Conservation (phyloP, 2,113 vertebrate species). For the Cricetomys ansorgei region DNA sequence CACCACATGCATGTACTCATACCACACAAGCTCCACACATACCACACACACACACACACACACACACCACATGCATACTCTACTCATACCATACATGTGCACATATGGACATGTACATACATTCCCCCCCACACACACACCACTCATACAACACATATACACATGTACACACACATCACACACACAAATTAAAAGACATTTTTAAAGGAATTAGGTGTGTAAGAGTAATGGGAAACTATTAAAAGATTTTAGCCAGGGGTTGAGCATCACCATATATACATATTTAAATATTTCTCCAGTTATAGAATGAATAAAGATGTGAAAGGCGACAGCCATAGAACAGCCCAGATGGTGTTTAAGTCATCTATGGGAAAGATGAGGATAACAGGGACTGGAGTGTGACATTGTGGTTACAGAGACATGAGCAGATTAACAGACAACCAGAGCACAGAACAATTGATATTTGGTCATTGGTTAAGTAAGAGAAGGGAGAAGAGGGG, state of each 20-base stretch:
- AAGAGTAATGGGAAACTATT: background rate
- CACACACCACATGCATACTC: background rate
- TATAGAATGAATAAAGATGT: background rate
- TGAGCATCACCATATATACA: background rate
- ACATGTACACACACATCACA: background rate
- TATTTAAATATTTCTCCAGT: background rate
- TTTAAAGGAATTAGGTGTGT: background rate
- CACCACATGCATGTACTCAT: background rate
- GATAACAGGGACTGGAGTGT: too few relatives aligned
- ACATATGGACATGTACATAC: background rate
- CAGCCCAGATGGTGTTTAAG: background rate
- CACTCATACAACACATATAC: background rate
- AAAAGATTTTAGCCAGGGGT: background rate
- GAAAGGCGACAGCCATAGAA: background rate
- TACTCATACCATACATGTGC: too few relatives aligned
- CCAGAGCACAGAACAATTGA: background rate
- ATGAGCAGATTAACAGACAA: background rate
- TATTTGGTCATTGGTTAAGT: background rate
- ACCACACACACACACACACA: background rate
- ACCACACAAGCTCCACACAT: background rate
- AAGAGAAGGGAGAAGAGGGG: background rate
- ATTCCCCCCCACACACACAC: too few relatives aligned
- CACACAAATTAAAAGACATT: background rate
- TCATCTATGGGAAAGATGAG: background rate
- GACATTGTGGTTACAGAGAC: background rate